phyloP scores from a whole-genome alignment of 2,113 vertebrate species.

The Prunella fulvescens region DNA sequence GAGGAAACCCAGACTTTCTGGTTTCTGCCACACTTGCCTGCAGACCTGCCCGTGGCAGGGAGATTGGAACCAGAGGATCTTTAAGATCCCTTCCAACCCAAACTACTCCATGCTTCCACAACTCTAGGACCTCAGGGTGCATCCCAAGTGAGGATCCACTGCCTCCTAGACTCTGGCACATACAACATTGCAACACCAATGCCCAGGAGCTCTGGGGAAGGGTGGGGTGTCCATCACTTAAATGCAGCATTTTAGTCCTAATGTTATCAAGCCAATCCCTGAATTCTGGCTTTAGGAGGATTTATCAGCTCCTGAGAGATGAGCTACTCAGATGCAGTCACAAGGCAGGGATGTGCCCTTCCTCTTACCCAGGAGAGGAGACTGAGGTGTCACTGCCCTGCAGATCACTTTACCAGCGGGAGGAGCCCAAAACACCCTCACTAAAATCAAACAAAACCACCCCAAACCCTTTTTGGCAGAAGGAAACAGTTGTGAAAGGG shows the following conservation, averaged over 20 bases:
- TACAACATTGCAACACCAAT: not conserved
- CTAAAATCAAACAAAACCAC: not conserved
- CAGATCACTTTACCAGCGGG: fast-evolving
- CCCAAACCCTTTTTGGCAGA: not conserved
- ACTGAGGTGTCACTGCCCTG: not conserved
- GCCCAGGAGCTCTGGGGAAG: not conserved
- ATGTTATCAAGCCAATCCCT: not conserved
- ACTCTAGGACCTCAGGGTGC: not conserved
- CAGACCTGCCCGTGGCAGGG: not conserved
- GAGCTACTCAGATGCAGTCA: not conserved
- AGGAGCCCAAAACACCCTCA: not conserved
- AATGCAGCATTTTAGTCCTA: not conserved
- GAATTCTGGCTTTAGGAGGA: not conserved
- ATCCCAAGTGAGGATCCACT: fast-evolving
- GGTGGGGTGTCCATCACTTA: not conserved
- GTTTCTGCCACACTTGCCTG: not conserved
- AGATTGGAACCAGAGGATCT: not conserved
- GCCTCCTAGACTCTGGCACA: not conserved
- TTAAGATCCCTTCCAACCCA: not conserved
- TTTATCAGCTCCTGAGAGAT: not conserved
- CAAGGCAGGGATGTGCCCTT: not conserved
- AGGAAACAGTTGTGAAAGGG: not conserved
- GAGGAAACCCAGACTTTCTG: not conserved
- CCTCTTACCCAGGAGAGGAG: not conserved
- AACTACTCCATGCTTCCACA: not conserved